Percentiles rank a stretch among this genome's conserved stretches.
These are phyloP conservation scores for Physella acuta DNA, from an alignment of 1,140 invertebrate species.

Conservation along the genomic window DNA sequence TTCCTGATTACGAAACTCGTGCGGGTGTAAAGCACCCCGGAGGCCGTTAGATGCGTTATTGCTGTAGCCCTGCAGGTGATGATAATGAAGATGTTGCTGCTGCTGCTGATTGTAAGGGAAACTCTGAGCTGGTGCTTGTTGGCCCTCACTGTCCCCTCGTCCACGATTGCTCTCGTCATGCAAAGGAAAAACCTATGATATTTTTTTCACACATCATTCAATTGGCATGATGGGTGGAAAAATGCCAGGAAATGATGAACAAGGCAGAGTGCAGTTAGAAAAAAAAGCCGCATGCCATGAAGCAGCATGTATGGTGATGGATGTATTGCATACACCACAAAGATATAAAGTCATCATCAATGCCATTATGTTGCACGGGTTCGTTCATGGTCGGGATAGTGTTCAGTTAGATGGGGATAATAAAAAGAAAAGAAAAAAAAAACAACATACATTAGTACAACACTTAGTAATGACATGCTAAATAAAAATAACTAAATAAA, in stretches of 20 bases:
- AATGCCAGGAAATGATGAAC: too few species aligned
- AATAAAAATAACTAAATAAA: slow-evolving; percentile 5
- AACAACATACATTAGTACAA: slow-evolving; percentile 7
- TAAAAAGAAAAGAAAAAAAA: slow-evolving; percentile 9
- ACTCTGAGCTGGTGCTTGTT: neutral
- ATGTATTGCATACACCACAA: too few species aligned
- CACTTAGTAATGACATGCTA: neutral
- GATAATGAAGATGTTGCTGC: neutral
- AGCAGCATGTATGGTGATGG: too few species aligned
- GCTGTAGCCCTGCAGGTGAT: too few species aligned
- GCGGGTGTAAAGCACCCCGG: too few species aligned
- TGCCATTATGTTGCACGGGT: too few species aligned
- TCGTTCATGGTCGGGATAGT: neutral
- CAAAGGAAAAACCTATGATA: neutral
- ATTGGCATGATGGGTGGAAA: neutral
- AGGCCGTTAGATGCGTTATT: too few species aligned
- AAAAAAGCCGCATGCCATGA: too few species aligned
- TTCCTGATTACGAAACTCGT: too few species aligned
- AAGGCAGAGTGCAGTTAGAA: neutral
- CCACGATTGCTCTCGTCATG: neutral
- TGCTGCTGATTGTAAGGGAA: neutral
- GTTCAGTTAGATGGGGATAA: slow-evolving; percentile 21
- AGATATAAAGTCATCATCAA: too few species aligned
- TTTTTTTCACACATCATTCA: neutral
- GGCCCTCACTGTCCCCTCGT: neutral